phyloP scores from a whole-genome alignment of 2,888 invertebrate genomes.

The Aphelenchoides bicaudatus region DNA sequence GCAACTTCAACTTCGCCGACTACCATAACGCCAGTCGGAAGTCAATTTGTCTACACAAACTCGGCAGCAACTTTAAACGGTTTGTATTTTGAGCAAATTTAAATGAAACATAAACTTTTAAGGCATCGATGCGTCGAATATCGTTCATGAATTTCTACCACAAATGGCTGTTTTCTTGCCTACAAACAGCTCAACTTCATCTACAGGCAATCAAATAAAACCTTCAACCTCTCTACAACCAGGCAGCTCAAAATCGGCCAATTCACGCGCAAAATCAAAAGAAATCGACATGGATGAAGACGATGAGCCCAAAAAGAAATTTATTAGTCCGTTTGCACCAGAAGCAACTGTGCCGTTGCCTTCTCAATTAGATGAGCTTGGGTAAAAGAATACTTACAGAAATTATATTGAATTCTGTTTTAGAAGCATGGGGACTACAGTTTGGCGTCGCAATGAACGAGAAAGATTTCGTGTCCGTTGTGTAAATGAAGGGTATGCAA shows the following conservation, averaged over 20 bases:
- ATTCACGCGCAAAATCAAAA: neutral
- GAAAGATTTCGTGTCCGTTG: constrained; percentile 61
- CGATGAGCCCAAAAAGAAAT: constrained; percentile 16
- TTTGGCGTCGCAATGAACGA: constrained; percentile 61
- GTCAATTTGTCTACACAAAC: too few relatives aligned
- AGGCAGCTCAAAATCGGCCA: neutral
- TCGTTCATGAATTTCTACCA: constrained; percentile 7
- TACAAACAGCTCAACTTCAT: neutral
- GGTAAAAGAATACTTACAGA: constrained; percentile 27
- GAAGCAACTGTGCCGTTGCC: constrained; percentile 61
- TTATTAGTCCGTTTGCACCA: constrained; percentile 59
- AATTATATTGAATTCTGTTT: constrained; percentile 16
- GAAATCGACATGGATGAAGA: neutral
- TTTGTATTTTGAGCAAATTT: too few relatives aligned
- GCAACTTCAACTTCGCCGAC: too few relatives aligned
- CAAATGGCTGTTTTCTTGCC: constrained; percentile 4
- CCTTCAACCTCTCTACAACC: neutral
- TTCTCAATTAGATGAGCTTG: constrained; percentile 51
- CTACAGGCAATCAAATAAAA: too few relatives aligned
- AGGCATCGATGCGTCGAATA: too few relatives aligned
- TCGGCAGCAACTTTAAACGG: too few relatives aligned
- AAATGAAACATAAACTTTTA: too few relatives aligned
- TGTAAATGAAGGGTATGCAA: constrained; percentile 62
- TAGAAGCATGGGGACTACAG: constrained; percentile 48
- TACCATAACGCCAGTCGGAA: too few relatives aligned